Evolutionary conservation across 2,888 invertebrate species (phyloP).

Genomic region (Operophtera brumata): DNA sequence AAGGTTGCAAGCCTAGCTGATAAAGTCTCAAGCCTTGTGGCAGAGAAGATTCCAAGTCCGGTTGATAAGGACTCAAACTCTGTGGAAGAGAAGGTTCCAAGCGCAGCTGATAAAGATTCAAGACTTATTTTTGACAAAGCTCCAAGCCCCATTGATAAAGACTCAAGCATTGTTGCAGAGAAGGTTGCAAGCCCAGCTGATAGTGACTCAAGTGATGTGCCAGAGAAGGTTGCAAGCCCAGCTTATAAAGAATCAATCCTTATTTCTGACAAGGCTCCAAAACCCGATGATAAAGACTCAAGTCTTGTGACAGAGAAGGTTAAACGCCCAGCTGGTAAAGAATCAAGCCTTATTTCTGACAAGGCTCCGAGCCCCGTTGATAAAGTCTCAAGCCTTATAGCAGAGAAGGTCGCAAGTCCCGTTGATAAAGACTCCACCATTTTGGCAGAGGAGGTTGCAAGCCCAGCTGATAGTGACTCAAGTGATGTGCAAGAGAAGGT

Average conservation of each 20-base stretch:
- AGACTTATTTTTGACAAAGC: no score
- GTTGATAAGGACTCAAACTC: slow-evolving; percentile 23
- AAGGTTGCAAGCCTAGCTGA: no score
- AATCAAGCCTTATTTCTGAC: not conserved
- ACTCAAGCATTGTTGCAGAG: not conserved
- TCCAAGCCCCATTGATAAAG: no score
- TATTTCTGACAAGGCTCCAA: not conserved
- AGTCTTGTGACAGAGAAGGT: no score
- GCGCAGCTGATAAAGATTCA: no score
- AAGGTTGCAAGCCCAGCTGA: not conserved
- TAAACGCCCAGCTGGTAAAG: slow-evolving; percentile 13
- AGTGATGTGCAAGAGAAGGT: not conserved
- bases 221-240: not conserved
- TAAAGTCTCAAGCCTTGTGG: not conserved
- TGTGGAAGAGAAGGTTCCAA: not conserved
- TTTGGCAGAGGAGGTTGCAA: not conserved
- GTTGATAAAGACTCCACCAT: slow-evolving; percentile 24
- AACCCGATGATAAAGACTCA: no score
- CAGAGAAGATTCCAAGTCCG: not conserved
- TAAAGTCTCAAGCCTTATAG: not conserved
- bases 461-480: slow-evolving; percentile 14
- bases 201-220: not conserved
- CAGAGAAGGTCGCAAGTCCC: not conserved
- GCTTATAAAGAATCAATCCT: slow-evolving; percentile 8
- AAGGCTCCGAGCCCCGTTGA: slow-evolving; percentile 9